phyloP scores from a whole-genome alignment of 2,888 invertebrate genomes.

The Cataglyphis cursor region DNA sequence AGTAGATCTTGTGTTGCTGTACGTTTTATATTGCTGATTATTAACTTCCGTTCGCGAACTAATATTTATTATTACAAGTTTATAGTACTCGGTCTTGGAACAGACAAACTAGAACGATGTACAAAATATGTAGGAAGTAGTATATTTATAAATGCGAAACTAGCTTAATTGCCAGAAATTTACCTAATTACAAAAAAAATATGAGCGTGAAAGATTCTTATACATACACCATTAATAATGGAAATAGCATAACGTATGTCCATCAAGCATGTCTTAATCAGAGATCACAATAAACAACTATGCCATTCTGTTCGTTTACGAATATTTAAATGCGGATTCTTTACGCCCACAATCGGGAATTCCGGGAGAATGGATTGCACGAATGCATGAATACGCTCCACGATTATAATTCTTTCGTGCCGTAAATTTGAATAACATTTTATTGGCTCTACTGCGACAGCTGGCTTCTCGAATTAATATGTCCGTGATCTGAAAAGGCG shows the following conservation, averaged over 20 bases:
- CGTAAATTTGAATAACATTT: slow-evolving; percentile 44
- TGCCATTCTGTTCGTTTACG: not conserved
- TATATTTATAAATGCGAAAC: slow-evolving; percentile 11
- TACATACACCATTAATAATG: not conserved
- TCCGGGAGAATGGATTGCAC: not conserved
- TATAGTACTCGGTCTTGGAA: not conserved
- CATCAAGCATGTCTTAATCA: not conserved
- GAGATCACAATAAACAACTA: not conserved
- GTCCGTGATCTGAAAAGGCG: slow-evolving; percentile 63
- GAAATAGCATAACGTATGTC: not conserved
- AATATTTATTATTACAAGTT: not conserved
- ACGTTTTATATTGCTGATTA: not conserved
- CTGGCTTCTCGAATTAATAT: slow-evolving; percentile 71
- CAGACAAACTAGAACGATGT: not conserved
- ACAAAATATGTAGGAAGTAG: not conserved
- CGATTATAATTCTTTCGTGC: slow-evolving; percentile 23
- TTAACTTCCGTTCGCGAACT: not conserved
- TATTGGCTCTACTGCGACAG: slow-evolving; percentile 56
- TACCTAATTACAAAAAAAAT: not conserved
- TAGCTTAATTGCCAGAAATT: not conserved
- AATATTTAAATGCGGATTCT: slow-evolving; percentile 8
- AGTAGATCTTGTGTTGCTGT: not conserved
- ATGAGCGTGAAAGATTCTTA: not conserved
- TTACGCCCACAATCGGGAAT: not conserved
- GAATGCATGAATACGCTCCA: slow-evolving; percentile 16